Conservation (phyloP, 2,797 vertebrate genomes). For the Remorina albescens region DNA sequence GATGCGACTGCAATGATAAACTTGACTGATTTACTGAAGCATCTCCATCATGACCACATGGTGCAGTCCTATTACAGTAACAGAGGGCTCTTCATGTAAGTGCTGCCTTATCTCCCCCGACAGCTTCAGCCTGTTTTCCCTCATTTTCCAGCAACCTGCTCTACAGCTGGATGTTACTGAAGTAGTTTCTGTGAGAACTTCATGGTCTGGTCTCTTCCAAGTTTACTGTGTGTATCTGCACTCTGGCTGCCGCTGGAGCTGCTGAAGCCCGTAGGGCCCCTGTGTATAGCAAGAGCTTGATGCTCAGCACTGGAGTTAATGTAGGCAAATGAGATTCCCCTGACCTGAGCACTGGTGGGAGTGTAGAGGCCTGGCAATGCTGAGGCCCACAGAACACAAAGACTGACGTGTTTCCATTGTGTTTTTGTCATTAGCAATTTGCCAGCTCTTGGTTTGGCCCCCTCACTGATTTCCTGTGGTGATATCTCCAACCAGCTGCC, state of each 20-base stretch:
- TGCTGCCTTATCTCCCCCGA: conserved; percentile 3
- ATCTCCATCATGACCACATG: no score
- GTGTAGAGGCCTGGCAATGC: conserved; percentile 34
- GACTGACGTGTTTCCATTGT: conserved; percentile 63
- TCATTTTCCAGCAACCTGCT: conserved; percentile 15
- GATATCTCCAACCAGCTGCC: conserved; percentile 55
- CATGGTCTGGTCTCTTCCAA: not conserved
- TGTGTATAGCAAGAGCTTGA: conserved; percentile 35
- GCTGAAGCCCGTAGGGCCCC: conserved; percentile 35
- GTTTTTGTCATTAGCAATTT: conserved; percentile 73
- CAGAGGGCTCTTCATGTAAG: conserved; percentile 3
- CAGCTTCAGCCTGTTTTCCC: conserved; percentile 4
- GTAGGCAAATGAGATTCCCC: conserved; percentile 69
- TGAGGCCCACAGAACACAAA: conserved; percentile 68
- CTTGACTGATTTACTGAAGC: no score
- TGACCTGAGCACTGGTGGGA: conserved; percentile 68
- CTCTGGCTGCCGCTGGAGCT: conserved; percentile 13
- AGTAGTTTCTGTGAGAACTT: conserved; percentile 8
- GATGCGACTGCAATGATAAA: no score
- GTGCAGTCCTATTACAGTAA: not conserved
- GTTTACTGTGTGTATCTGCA: conserved; percentile 15
- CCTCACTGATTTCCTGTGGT: conserved; percentile 64
- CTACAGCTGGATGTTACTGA: not conserved
- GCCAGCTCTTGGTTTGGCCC: conserved; percentile 57
- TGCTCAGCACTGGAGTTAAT: conserved; percentile 58